phyloP scores from a whole-genome alignment of 2,797 vertebrate genomes.

The Melanotaenia boesemani region DNA sequence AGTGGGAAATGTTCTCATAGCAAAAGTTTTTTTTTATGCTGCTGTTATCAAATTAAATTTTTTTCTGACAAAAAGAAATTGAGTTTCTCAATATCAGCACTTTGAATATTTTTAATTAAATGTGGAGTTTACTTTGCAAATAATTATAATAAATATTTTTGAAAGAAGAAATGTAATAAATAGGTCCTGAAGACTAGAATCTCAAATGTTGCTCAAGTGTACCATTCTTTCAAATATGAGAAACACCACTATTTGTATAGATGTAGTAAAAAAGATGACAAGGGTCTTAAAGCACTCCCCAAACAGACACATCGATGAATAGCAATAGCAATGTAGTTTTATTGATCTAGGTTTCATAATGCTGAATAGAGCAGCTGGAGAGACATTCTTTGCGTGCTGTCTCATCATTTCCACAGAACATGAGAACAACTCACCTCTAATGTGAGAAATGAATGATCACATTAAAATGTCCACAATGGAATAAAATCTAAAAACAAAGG shows the following conservation, averaged over 20 bases:
- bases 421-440: conserved; percentile 49
- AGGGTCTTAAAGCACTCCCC: conserved; percentile 10
- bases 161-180: neutral
- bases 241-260: neutral
- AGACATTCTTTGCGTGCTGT: conserved; percentile 67
- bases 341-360: conserved; percentile 79
- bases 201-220: neutral
- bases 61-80: neutral
- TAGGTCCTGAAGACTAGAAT: neutral
- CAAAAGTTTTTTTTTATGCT: neutral
- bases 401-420: conserved; percentile 68
- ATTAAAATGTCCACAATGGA: conserved; percentile 64
- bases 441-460: conserved; percentile 50
- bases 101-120: neutral
- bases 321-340: conserved; percentile 77
- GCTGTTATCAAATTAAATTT: neutral
- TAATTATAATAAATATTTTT: neutral
- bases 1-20: neutral
- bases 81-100: neutral
- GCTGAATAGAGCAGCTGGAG: conserved; percentile 62
- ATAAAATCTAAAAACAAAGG: conserved; percentile 43
- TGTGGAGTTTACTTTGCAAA: neutral
- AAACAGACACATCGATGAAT: conserved; percentile 45
- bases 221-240: neutral
- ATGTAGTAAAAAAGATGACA: neutral